phyloP scores from a whole-genome alignment of 1,140 invertebrate species.

The Oedothorax gibbosus region DNA sequence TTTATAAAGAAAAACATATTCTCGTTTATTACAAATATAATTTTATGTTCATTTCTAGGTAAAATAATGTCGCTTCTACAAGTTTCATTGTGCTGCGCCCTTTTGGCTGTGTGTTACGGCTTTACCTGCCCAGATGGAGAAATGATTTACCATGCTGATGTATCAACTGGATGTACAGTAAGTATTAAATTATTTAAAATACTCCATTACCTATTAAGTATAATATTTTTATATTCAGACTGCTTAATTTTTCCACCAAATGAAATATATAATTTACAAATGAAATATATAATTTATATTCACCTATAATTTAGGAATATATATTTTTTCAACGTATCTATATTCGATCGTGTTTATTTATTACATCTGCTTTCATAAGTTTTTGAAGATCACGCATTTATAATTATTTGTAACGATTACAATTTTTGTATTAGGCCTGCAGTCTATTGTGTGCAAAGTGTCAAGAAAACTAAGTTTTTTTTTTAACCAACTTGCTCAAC shows the following conservation, averaged over 20 bases:
- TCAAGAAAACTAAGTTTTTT: too few species aligned
- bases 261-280: background rate
- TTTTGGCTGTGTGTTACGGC: background rate
- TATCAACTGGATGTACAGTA: constrained; percentile 35
- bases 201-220: background rate
- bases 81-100: background rate
- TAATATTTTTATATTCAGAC: background rate
- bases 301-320: background rate
- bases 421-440: too few species aligned
- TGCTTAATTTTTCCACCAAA: background rate
- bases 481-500: too few species aligned
- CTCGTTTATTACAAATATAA: too few species aligned
- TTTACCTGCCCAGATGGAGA: background rate
- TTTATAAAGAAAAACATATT: too few species aligned
- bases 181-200: background rate
- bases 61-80: too few species aligned
- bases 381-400: too few species aligned
- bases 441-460: too few species aligned
- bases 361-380: background rate
- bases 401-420: too few species aligned
- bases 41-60: too few species aligned
- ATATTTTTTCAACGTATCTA: background rate
- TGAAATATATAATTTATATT: background rate
- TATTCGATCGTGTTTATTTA: background rate
- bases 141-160: constrained; percentile 38